These are phyloP conservation scores for Synodontis membranacea DNA, from an alignment of 2,113 vertebrate genomes.

Conservation along the genomic window DNA sequence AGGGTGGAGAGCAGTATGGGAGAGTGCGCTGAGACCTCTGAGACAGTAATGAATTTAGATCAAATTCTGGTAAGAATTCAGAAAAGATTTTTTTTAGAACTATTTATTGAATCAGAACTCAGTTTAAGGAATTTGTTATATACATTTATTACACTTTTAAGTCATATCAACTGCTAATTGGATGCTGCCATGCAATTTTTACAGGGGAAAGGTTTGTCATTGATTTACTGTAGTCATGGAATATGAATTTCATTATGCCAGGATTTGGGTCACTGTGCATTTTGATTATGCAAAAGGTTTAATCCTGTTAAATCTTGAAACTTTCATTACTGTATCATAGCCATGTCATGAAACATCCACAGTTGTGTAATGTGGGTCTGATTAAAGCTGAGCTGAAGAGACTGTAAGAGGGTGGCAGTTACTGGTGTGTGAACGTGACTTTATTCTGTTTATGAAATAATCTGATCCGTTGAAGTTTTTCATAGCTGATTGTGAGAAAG, in stretches of 20 bases:
- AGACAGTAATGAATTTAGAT: constrained; percentile 74
- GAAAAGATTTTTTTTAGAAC: not conserved
- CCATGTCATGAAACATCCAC: not conserved
- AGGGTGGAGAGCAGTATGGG: constrained; percentile 61
- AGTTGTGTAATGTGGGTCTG: not conserved
- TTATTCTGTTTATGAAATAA: not conserved
- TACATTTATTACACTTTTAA: not conserved
- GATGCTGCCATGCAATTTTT: not conserved
- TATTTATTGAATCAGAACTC: constrained; percentile 3
- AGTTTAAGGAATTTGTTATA: not conserved
- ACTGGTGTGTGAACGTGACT: not conserved
- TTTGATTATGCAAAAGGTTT: not conserved
- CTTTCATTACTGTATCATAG: too few species aligned
- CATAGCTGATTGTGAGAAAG: not conserved
- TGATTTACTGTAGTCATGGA: not conserved
- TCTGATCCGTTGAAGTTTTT: not conserved
- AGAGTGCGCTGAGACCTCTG: constrained; percentile 72
- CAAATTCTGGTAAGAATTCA: constrained; percentile 72
- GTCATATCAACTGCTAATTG: not conserved
- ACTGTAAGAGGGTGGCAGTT: not conserved
- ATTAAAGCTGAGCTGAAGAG: not conserved
- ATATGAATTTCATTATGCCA: not conserved
- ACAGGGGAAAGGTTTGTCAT: not conserved
- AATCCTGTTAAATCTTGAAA: not conserved
- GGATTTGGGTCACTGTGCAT: not conserved